Conservation (phyloP, 1,140 invertebrate genomes). For the Temnothorax longispinosus region DNA sequence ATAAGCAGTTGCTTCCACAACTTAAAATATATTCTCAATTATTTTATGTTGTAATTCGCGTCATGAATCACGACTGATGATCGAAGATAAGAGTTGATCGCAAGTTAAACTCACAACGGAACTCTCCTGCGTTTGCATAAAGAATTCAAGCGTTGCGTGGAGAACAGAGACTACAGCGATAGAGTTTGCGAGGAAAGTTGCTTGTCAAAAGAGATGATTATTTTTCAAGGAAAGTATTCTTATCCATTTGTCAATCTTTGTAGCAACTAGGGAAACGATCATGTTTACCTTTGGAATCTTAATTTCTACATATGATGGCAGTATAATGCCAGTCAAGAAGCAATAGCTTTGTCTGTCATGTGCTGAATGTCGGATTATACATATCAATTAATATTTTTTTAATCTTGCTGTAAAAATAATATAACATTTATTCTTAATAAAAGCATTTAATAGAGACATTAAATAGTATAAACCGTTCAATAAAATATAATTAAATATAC, state of each 20-base stretch:
- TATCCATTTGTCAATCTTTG: not conserved
- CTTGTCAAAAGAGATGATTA: not conserved
- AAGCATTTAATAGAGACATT: not conserved
- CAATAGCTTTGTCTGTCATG: not conserved
- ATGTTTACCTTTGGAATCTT: not conserved
- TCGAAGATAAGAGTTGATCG: not conserved
- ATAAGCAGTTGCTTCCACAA: slow-evolving; percentile 70
- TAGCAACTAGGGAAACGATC: not conserved
- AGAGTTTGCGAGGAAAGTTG: not conserved
- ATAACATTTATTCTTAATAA: not conserved
- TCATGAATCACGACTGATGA: not conserved
- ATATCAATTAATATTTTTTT: slow-evolving; percentile 12
- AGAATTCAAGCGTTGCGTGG: slow-evolving; percentile 5
- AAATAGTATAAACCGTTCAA: not conserved
- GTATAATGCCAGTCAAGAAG: not conserved
- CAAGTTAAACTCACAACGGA: not conserved
- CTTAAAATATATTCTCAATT: slow-evolving; percentile 35
- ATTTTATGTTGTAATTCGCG: not conserved
- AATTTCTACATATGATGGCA: not conserved
- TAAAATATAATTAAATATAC: not conserved
- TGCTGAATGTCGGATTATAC: not conserved
- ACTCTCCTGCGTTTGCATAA: not conserved
- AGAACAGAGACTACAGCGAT: no score
- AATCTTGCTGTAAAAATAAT: not conserved
- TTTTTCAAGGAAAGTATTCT: slow-evolving; percentile 1